Conservation (phyloP, 2,888 invertebrate species). For the Phengaris alcon region DNA sequence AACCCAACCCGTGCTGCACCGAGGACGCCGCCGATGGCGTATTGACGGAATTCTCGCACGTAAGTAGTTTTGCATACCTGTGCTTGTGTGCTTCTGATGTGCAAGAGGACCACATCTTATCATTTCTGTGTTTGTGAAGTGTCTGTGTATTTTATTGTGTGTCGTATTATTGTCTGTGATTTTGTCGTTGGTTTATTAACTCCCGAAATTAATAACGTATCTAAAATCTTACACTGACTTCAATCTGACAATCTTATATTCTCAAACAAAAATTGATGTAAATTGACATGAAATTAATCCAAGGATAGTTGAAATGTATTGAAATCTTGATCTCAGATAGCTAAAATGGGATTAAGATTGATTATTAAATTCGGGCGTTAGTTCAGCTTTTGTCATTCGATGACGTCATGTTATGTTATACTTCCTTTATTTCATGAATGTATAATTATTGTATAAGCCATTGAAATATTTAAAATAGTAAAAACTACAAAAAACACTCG, state of each 20-base stretch:
- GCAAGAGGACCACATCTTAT: not conserved
- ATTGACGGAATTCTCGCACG: constrained; percentile 57
- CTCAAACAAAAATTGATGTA: too few relatives aligned
- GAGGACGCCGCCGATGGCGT: constrained; percentile 58
- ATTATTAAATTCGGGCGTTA: too few relatives aligned
- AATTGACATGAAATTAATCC: too few relatives aligned
- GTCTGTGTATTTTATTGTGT: not conserved
- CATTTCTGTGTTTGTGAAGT: not conserved
- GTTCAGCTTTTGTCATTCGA: not conserved
- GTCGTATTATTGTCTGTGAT: too few relatives aligned
- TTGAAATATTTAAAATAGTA: not conserved
- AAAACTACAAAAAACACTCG: too few relatives aligned
- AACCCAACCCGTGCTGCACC: constrained; percentile 38
- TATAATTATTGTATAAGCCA: not conserved
- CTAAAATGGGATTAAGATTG: too few relatives aligned
- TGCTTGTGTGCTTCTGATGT: constrained; percentile 1
- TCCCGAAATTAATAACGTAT: too few relatives aligned
- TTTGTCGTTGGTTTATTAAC: not conserved
- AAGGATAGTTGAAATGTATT: too few relatives aligned
- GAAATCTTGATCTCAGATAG: too few relatives aligned
- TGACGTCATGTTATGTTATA: not conserved
- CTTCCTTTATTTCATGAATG: not conserved
- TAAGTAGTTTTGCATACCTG: constrained; percentile 49
- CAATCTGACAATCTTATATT: too few relatives aligned
- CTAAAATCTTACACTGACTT: too few relatives aligned